Evolutionary conservation across 2,113 vertebrate genomes (phyloP).

Genomic region (Salminus brasiliensis): DNA sequence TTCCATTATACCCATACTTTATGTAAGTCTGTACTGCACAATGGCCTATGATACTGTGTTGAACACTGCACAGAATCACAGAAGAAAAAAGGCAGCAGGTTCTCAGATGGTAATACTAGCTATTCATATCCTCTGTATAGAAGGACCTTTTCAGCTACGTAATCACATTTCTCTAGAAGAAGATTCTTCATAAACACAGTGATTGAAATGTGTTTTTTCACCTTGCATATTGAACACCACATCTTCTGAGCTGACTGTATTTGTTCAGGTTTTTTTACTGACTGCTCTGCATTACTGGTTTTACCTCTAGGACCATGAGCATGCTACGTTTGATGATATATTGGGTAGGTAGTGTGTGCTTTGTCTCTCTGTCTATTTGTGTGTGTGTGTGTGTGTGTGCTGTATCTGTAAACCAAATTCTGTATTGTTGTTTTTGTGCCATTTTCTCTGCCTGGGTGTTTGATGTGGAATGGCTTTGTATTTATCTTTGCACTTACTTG

Average conservation of each 20-base stretch:
- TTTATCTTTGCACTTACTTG: slow-evolving; percentile 29
- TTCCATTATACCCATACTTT: slow-evolving; percentile 98
- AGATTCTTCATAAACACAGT: neutral
- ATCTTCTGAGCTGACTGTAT: slow-evolving; percentile 13
- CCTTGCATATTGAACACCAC: slow-evolving; percentile 7
- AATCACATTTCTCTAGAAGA: neutral
- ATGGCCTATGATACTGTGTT: neutral
- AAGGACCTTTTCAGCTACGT: neutral
- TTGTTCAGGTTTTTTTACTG: slow-evolving; percentile 23
- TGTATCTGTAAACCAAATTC: neutral
- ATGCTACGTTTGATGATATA: slow-evolving; percentile 97
- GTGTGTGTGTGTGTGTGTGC: slow-evolving; percentile 22
- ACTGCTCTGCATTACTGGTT: slow-evolving; percentile 21
- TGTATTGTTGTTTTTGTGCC: neutral
- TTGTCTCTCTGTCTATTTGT: neutral
- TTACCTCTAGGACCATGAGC: slow-evolving; percentile 91
- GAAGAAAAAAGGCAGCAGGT: neutral
- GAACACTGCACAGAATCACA: neutral
- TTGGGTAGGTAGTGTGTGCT: slow-evolving; percentile 82
- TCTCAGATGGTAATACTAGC: neutral
- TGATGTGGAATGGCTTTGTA: neutral
- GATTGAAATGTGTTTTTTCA: neutral
- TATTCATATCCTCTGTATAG: neutral
- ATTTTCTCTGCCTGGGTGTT: slow-evolving; percentile 23
- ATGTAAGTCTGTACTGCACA: slow-evolving; percentile 79